Evolutionary conservation across 2,888 invertebrate genomes (phyloP).

Genomic region (Atethmia centrago): DNA sequence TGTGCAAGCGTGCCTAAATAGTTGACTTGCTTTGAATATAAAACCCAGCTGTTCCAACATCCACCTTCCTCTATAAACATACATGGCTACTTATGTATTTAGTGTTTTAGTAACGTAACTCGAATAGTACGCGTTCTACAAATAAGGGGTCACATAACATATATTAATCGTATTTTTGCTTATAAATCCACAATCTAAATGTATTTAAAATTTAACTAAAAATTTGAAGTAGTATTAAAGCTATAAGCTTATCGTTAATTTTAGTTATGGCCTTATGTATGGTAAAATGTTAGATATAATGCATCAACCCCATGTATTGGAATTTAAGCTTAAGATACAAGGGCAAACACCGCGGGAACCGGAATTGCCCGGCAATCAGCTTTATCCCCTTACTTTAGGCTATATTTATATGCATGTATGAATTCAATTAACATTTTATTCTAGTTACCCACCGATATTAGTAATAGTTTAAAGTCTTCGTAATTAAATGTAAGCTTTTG

Average conservation of each 20-base stretch:
- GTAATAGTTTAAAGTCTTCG: conserved; percentile 1
- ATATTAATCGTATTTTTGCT: conserved; percentile 51
- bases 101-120: conserved; percentile 16
- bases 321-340: conserved; percentile 24
- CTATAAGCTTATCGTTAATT: conserved; percentile 48
- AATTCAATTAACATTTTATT: conserved; percentile 37
- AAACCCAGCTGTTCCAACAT: background rate
- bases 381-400: conserved; percentile 16
- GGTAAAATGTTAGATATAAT: conserved; percentile 37
- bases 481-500: conserved; percentile 7
- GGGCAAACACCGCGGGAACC: conserved; percentile 55
- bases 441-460: conserved; percentile 56
- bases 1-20: too few species aligned
- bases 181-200: conserved; percentile 44
- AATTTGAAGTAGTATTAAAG: conserved; percentile 40
- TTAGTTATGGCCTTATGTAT: conserved; percentile 51
- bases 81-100: conserved; percentile 18
- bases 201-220: conserved; percentile 43
- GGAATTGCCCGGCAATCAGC: conserved; percentile 42
- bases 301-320: conserved; percentile 25
- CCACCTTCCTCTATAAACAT: conserved; percentile 26
- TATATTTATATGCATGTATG: conserved; percentile 29
- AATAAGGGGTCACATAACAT: conserved; percentile 35
- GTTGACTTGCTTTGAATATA: background rate
- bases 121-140: conserved; percentile 14